phyloP scores from a whole-genome alignment of 2,797 vertebrate species.

The Pantherophis vulpinus region DNA sequence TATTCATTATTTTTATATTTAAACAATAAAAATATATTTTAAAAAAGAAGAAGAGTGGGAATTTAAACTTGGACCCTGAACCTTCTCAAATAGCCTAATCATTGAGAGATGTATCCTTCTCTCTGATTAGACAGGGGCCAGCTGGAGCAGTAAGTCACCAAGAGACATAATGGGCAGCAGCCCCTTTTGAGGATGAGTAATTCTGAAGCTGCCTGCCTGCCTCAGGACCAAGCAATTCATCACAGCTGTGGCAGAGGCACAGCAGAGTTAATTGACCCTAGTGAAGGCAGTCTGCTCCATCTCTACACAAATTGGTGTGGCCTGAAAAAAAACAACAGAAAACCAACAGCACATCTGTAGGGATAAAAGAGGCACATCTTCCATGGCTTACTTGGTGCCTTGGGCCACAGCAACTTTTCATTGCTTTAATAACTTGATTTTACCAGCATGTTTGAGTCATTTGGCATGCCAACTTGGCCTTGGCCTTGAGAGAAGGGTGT shows the following conservation, averaged over 20 bases:
- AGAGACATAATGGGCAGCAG: not conserved
- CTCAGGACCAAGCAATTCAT: not conserved
- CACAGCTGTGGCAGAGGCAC: not conserved
- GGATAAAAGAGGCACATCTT: not conserved
- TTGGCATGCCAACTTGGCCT: not conserved
- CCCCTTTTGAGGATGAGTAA: not conserved
- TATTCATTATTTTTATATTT: too few species aligned
- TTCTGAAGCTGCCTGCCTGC: not conserved
- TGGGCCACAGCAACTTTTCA: not conserved
- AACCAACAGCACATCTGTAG: not conserved
- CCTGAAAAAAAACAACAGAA: not conserved
- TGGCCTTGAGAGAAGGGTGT: not conserved
- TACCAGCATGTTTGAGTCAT: not conserved
- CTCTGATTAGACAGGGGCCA: not conserved
- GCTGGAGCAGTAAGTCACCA: not conserved
- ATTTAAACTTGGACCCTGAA: not conserved
- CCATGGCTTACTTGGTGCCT: not conserved
- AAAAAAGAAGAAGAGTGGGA: not conserved
- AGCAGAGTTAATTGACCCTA: constrained; percentile 1
- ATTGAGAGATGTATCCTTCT: not conserved
- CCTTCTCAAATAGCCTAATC: not conserved
- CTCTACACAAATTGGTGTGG: not conserved
- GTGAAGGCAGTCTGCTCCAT: not conserved
- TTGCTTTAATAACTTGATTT: not conserved
- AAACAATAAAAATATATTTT: too few species aligned